Conservation (phyloP, 2,888 invertebrate species). For the Eristalis arbustorum region DNA sequence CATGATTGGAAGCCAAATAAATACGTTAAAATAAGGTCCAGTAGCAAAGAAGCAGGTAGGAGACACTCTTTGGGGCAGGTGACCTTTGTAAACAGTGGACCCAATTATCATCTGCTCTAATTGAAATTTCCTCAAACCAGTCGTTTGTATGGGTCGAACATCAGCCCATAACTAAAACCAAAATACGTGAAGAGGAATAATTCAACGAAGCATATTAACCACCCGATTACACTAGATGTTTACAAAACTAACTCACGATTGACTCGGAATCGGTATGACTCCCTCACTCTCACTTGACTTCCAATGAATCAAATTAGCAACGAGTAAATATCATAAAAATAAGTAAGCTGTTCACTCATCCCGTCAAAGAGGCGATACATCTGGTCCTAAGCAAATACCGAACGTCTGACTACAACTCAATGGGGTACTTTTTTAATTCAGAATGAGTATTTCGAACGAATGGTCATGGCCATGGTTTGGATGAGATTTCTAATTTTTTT, state of each 20-base stretch:
- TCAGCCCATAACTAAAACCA: neutral
- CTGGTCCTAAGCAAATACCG: constrained; percentile 32
- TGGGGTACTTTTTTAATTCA: neutral
- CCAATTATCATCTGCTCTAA: neutral
- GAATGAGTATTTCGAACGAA: neutral
- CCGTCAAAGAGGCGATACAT: constrained; percentile 23
- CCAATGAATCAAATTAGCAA: constrained; percentile 13
- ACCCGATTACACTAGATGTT: constrained; percentile 11
- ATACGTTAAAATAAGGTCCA: too few relatives aligned
- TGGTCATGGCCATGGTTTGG: neutral
- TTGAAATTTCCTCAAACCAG: neutral
- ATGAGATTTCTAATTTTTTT: neutral
- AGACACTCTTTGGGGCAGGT: too few relatives aligned
- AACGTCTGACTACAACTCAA: neutral
- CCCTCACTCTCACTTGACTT: neutral
- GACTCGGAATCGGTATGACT: constrained; percentile 1
- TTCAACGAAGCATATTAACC: neutral
- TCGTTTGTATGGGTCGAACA: neutral
- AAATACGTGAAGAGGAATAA: neutral
- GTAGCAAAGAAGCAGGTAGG: too few relatives aligned
- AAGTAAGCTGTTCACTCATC: constrained; percentile 15
- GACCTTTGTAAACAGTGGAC: neutral
- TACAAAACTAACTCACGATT: neutral
- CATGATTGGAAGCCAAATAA: too few relatives aligned
- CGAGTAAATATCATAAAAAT: neutral